Evolutionary conservation across 1,140 invertebrate genomes (phyloP).

Genomic region (Andricus grossulariae): DNA sequence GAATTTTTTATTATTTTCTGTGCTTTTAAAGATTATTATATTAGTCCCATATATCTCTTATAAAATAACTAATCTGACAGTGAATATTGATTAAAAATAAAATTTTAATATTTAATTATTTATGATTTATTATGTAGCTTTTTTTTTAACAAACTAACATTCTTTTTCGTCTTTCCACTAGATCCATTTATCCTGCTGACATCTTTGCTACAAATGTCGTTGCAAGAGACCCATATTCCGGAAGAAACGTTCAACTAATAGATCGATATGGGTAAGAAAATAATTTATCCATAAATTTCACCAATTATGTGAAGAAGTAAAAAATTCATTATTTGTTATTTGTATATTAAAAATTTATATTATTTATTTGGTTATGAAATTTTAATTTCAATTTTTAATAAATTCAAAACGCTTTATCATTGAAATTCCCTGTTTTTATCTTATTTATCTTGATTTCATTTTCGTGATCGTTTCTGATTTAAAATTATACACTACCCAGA

Average conservation of each 20-base stretch:
- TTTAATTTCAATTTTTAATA: no score
- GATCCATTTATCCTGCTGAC: conserved; percentile 89
- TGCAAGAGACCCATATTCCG: conserved; percentile 94
- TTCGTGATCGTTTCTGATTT: no score
- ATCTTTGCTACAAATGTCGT: conserved; percentile 96
- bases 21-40: not conserved
- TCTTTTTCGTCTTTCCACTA: conserved; percentile 42
- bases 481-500: no score
- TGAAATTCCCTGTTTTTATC: not conserved
- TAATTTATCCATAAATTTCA: not conserved
- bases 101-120: no score
- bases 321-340: no score
- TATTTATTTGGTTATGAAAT: not conserved
- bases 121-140: not conserved
- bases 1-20: no score
- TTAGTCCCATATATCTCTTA: not conserved
- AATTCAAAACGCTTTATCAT: not conserved
- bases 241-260: conserved; percentile 91
- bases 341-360: no score
- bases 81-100: no score
- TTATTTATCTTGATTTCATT: no score
- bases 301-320: no score
- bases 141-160: not conserved
- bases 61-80: no score
- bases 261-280: conserved; percentile 88